Percentiles rank a stretch among this genome's conserved stretches.
Evolutionary conservation across 2,113 vertebrate species (phyloP).

Genomic region (Morone chrysops): DNA sequence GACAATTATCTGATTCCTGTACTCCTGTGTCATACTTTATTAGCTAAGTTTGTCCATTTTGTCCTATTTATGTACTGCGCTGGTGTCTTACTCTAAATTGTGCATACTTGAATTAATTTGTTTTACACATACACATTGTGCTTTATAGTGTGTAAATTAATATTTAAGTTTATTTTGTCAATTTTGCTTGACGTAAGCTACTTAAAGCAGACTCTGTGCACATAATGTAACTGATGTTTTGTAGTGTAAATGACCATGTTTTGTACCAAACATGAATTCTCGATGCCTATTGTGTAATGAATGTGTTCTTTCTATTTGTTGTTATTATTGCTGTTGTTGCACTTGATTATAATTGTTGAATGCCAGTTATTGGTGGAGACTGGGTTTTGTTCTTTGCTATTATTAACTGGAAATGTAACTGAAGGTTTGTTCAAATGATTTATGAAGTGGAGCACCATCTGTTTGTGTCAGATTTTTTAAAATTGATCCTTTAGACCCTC

Average conservation of each 20-base stretch:
- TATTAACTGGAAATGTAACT: no score
- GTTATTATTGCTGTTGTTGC: neutral
- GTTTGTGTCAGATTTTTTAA: neutral
- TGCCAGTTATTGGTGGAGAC: no score
- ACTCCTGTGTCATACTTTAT: no score
- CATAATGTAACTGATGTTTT: neutral
- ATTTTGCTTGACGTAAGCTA: neutral
- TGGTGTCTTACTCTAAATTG: neutral
- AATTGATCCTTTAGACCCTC: neutral
- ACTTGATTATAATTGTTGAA: neutral
- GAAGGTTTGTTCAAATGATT: no score
- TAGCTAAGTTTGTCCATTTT: neutral
- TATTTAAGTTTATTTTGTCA: neutral
- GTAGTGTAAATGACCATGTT: neutral
- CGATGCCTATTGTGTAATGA: no score
- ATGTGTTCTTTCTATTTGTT: neutral
- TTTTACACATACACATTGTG: constrained; percentile 27
- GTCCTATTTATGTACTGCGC: neutral
- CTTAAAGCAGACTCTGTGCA: neutral
- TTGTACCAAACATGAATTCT: neutral
- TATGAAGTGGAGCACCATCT: no score
- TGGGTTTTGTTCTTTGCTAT: no score
- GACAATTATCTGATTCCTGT: neutral
- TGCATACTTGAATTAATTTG: neutral
- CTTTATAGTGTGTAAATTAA: neutral